phyloP scores from a whole-genome alignment of 92 coral and sea anemone genomes.

The Desmophyllum pertusum region DNA sequence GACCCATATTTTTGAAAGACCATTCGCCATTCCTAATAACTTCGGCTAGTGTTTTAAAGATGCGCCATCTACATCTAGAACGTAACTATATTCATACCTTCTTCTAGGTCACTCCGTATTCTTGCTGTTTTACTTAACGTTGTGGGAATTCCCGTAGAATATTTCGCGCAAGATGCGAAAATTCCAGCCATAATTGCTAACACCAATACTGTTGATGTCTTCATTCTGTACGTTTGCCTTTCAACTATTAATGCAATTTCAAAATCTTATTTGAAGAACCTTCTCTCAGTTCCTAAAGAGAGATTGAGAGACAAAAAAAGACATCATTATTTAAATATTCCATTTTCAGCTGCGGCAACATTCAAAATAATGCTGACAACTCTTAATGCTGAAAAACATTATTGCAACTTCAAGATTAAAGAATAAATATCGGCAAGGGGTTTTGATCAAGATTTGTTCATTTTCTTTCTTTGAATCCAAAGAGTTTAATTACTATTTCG shows the following conservation, averaged over 20 bases:
- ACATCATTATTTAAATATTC: no score
- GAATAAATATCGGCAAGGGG: background rate
- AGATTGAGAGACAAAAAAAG: background rate
- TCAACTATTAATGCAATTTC: background rate
- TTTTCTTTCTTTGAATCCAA: background rate
- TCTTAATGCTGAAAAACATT: background rate
- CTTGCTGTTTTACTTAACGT: background rate
- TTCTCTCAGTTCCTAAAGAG: background rate
- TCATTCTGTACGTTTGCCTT: background rate
- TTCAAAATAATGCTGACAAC: background rate
- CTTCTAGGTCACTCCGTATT: background rate
- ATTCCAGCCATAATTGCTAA: background rate
- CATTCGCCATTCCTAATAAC: no score
- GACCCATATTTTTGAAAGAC: no score
- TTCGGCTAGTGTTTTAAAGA: no score
- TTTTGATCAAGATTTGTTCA: background rate
- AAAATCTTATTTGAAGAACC: background rate
- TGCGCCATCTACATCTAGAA: no score
- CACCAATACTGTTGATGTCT: background rate
- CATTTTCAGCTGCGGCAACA: background rate
- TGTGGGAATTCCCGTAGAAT: slow-evolving; percentile 6
- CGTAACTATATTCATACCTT: background rate
- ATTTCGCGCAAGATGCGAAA: background rate
- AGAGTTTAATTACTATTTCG: background rate
- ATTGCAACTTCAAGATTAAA: background rate